Conservation (phyloP, 2,797 vertebrate species). For the Melanotaenia trifasciata region DNA sequence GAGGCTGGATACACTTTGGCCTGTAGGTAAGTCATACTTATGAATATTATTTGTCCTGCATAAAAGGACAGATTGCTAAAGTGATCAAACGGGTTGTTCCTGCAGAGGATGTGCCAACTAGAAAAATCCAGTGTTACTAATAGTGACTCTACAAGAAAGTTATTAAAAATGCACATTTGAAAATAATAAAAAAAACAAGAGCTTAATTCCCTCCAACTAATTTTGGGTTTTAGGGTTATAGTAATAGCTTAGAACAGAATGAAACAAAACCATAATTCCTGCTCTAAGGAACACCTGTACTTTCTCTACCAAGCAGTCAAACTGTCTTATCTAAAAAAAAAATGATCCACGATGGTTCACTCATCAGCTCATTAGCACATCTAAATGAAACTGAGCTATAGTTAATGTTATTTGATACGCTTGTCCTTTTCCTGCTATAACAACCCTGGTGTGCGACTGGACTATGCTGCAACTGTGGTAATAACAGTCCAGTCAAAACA, state of each 20-base stretch:
- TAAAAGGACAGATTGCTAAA: not conserved
- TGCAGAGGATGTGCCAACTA: not conserved
- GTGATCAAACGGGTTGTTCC: no score
- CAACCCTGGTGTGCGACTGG: not conserved
- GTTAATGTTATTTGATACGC: not conserved
- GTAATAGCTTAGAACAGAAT: not conserved
- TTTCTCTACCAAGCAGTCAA: not conserved
- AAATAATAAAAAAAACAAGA: not conserved
- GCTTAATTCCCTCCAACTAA: not conserved
- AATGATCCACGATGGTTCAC: not conserved
- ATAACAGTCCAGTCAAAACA: constrained; percentile 17
- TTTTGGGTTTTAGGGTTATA: not conserved
- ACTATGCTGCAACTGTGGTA: not conserved
- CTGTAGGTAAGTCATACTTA: not conserved
- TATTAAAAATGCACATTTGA: not conserved
- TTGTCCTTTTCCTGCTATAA: not conserved
- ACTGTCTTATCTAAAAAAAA: not conserved
- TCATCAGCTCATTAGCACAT: not conserved
- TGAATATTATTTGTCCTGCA: not conserved
- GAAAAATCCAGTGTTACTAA: not conserved
- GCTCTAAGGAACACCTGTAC: not conserved
- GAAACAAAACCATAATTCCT: not conserved
- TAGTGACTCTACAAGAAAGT: not conserved
- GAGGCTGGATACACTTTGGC: not conserved
- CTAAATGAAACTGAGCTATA: not conserved